phyloP scores from a whole-genome alignment of 2,113 vertebrate genomes.

The Petrocephalus zakoni region DNA sequence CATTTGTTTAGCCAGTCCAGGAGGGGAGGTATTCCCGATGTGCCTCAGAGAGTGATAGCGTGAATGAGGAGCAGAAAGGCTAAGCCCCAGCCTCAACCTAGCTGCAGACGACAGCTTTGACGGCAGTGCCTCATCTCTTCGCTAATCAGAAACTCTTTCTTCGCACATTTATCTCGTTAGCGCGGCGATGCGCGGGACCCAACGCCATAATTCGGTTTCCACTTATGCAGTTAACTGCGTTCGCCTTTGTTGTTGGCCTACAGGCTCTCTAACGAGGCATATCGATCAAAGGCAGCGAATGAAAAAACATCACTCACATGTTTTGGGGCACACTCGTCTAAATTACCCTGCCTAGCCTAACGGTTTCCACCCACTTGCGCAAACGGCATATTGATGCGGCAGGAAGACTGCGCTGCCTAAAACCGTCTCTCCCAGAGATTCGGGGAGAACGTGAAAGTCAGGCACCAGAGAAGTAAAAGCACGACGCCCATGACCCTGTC shows the following conservation, averaged over 20 bases:
- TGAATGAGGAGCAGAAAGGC: background rate
- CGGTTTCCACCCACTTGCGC: background rate
- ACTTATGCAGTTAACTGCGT: background rate
- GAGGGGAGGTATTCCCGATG: no score
- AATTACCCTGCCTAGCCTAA: background rate
- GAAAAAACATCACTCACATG: background rate
- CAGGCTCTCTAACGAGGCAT: background rate
- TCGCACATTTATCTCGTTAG: background rate
- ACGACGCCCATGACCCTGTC: background rate
- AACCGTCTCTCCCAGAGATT: background rate
- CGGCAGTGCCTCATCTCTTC: background rate
- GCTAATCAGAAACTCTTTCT: background rate
- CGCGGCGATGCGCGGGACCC: background rate
- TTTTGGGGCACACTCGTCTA: background rate
- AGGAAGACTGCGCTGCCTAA: background rate
- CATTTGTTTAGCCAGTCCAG: background rate
- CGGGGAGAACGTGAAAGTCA: constrained; percentile 30
- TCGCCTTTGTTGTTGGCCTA: background rate
- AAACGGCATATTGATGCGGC: background rate
- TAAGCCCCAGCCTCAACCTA: background rate
- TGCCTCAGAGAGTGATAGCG: no score
- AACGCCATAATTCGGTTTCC: background rate
- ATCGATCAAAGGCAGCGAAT: background rate
- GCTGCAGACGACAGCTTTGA: background rate
- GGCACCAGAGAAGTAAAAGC: background rate